Evolutionary conservation across 2,113 vertebrate species (phyloP), one percentile per base, ranked within the genome.

Genomic region (Tretioscincus oriximinensis): DNA sequence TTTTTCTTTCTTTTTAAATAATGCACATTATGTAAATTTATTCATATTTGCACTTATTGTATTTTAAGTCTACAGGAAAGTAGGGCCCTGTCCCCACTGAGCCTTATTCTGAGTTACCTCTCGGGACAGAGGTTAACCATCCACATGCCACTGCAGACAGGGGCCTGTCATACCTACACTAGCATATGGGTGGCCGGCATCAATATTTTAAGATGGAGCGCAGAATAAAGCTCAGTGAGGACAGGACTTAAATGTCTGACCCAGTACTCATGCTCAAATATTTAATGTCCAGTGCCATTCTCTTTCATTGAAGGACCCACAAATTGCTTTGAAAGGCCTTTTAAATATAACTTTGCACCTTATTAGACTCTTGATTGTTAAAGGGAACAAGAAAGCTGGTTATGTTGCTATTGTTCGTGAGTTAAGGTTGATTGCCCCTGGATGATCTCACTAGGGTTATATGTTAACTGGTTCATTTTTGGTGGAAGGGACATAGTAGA

Each of bases 371-470:
- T n/a, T 84, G 76, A 51, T 22, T 35, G 74, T 81, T 64, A 0
- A 0, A 77, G 80, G 60, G 22, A 54, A 83, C 65, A 0, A 1
- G 67, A 24, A 69, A 0, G 0, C 51, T 72, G 73, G 73, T 0
- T 0, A 73, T 81, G 80, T 84, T 79, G 51, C 45, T 60, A 2
- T 68, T 78, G 26, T 0, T 58, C 22, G 28, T 0, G 22, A 84
- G 84, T 88, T 90, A 89, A 88, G 80, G 54, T 1, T 86, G 90
- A 85, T 89, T 85, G 80, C 84, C 85, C 84, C 76, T 1, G 21
- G 0, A 81, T 68, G n/a, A 1, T 5, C 69, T 89, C 65, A 45
- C 78, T 84, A 83, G 77, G 82, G 68, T 63, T 80, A 72, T 29
- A 61, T 2, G 65, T 75, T 58, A 88, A 80, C 20, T 1, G 5